Conservation (phyloP, 2,888 invertebrate species). For the Euclidia mi region DNA sequence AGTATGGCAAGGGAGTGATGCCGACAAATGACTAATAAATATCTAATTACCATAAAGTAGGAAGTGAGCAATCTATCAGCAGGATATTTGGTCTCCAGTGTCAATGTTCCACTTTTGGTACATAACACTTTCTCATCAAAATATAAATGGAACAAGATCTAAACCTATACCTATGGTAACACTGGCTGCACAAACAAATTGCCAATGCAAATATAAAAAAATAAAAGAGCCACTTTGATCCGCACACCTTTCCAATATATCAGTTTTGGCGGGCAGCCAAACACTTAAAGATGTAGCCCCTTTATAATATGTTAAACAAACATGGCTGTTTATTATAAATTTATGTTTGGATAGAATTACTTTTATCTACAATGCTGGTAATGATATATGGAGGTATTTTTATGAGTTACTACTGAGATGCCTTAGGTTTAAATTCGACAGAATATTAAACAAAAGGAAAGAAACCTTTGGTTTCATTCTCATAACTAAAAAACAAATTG, state of each 20-base stretch:
- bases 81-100: too few species aligned
- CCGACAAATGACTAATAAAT: too few species aligned
- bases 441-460: too few species aligned
- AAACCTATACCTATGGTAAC: constrained; percentile 40
- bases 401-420: neutral
- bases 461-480: too few species aligned
- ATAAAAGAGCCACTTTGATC: constrained; percentile 52
- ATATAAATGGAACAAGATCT: constrained; percentile 18
- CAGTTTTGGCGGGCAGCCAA: constrained; percentile 47
- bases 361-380: constrained; percentile 10
- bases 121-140: too few species aligned
- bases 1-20: too few species aligned
- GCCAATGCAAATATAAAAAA: constrained; percentile 50
- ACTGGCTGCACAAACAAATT: constrained; percentile 47
- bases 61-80: too few species aligned
- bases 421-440: too few species aligned
- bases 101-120: too few species aligned
- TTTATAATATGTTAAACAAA: constrained; percentile 49
- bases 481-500: too few species aligned
- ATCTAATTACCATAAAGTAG: too few species aligned
- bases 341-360: constrained; percentile 30
- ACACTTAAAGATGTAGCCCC: constrained; percentile 39
- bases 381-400: neutral
- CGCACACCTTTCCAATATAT: constrained; percentile 46
- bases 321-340: constrained; percentile 33